These are phyloP conservation scores for Palloptera scutellata DNA, from an alignment of 2,888 invertebrate genomes.

Conservation along the genomic window DNA sequence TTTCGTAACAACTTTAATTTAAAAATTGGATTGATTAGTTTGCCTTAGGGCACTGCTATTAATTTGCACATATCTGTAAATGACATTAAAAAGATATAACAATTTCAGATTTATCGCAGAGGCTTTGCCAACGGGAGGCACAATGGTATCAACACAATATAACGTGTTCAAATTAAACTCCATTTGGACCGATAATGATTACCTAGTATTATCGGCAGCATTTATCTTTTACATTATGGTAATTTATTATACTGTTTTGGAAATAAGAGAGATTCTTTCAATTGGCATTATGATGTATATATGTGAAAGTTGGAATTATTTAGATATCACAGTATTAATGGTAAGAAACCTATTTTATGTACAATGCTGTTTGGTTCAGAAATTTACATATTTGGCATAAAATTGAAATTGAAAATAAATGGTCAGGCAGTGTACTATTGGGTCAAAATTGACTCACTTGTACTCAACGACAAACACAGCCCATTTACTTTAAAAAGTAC, in stretches of 20 bases:
- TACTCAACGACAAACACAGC: too few relatives aligned
- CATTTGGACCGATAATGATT: slow-evolving; percentile 66
- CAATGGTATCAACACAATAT: slow-evolving; percentile 69
- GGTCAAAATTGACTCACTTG: too few relatives aligned
- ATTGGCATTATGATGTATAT: slow-evolving; percentile 66
- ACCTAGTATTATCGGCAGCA: slow-evolving; percentile 67
- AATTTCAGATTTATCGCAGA: slow-evolving; percentile 71
- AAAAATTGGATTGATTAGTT: too few relatives aligned
- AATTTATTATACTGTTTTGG: slow-evolving; percentile 70
- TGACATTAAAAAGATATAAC: not conserved
- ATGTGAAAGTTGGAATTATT: slow-evolving; percentile 70
- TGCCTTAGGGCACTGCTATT: too few relatives aligned
- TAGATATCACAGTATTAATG: slow-evolving; percentile 70
- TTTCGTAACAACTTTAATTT: too few relatives aligned
- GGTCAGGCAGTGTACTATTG: too few relatives aligned
- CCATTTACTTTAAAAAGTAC: too few relatives aligned
- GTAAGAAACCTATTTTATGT: too few relatives aligned
- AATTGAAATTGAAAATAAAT: too few relatives aligned
- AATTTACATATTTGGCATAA: too few relatives aligned
- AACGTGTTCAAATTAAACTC: slow-evolving; percentile 69
- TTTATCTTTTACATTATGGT: slow-evolving; percentile 68
- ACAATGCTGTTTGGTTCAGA: too few relatives aligned
- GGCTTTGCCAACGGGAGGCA: slow-evolving; percentile 75
- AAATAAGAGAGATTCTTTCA: slow-evolving; percentile 67
- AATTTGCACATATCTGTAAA: too few relatives aligned